These are phyloP conservation scores for Nineta flava DNA, from an alignment of 2,888 invertebrate genomes.

Conservation along the genomic window DNA sequence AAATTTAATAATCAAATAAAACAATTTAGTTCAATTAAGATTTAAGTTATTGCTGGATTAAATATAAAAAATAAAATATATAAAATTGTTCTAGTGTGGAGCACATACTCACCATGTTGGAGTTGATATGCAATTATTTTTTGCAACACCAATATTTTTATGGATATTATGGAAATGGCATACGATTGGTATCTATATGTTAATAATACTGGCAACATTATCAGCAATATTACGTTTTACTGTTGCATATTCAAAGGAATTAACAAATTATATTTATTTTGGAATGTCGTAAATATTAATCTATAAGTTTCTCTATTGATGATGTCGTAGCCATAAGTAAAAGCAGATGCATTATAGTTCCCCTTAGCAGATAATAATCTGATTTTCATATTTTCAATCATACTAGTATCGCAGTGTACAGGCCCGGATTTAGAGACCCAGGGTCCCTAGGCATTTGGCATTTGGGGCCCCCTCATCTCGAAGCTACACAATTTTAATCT, in stretches of 20 bases:
- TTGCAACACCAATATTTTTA: slow-evolving; percentile 42
- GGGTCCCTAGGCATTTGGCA: too few species aligned
- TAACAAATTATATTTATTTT: slow-evolving; percentile 51
- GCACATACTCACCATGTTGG: slow-evolving; percentile 57
- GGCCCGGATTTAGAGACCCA: too few species aligned
- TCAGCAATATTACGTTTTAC: slow-evolving; percentile 45
- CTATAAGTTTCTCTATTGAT: neutral
- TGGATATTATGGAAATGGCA: slow-evolving; percentile 44
- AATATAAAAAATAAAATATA: too few species aligned
- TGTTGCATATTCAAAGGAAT: slow-evolving; percentile 38
- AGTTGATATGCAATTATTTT: slow-evolving; percentile 52
- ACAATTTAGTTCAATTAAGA: too few species aligned
- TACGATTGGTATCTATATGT: slow-evolving; percentile 29
- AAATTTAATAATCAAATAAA: too few species aligned
- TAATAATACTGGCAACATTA: slow-evolving; percentile 30
- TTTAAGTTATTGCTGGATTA: too few species aligned
- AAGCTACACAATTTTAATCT: too few species aligned
- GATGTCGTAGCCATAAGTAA: neutral
- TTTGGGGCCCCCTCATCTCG: too few species aligned
- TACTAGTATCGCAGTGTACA: too few species aligned
- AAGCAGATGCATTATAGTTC: neutral
- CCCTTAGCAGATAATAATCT: neutral
- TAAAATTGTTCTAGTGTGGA: slow-evolving; percentile 40
- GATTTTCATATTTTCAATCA: too few species aligned
- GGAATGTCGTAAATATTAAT: slow-evolving; percentile 45